Percentiles rank a stretch among this genome's conserved stretches.
Conservation (phyloP, 1,140 invertebrate species). For the Drosophila saltans region DNA sequence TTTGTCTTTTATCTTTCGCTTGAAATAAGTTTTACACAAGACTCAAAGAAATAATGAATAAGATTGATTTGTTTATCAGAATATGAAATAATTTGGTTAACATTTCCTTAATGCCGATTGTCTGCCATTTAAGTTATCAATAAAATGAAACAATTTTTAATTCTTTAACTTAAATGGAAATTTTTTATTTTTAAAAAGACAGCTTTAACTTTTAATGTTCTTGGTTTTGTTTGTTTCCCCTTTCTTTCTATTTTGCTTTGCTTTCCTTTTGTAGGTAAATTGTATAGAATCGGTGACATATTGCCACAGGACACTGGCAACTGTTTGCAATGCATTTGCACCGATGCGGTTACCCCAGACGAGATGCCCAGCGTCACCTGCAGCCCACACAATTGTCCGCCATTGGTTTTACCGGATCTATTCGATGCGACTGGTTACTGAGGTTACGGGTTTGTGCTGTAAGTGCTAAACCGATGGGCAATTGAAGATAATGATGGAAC, state of each 20-base stretch:
- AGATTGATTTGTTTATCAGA: too few species aligned
- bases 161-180: too few species aligned
- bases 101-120: too few species aligned
- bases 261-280: conserved; percentile 84
- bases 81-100: too few species aligned
- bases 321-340: conserved; percentile 88
- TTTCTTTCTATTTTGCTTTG: conserved; percentile 36
- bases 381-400: conserved; percentile 86
- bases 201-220: conserved; percentile 6
- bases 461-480: conserved; percentile 36
- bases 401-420: conserved; percentile 82
- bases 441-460: conserved; percentile 77
- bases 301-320: conserved; percentile 88
- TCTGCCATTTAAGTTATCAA: too few species aligned
- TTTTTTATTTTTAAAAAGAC: not conserved
- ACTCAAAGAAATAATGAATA: too few species aligned
- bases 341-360: conserved; percentile 82
- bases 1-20: too few species aligned
- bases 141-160: too few species aligned
- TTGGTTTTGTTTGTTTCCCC: conserved; percentile 32
- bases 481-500: conserved; percentile 2
- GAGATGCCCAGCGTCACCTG: conserved; percentile 87
- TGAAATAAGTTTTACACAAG: too few species aligned
- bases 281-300: conserved; percentile 86
- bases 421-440: conserved; percentile 83